Evolutionary conservation across 2,113 vertebrate genomes (phyloP).

Genomic region (Corvus cornix): DNA sequence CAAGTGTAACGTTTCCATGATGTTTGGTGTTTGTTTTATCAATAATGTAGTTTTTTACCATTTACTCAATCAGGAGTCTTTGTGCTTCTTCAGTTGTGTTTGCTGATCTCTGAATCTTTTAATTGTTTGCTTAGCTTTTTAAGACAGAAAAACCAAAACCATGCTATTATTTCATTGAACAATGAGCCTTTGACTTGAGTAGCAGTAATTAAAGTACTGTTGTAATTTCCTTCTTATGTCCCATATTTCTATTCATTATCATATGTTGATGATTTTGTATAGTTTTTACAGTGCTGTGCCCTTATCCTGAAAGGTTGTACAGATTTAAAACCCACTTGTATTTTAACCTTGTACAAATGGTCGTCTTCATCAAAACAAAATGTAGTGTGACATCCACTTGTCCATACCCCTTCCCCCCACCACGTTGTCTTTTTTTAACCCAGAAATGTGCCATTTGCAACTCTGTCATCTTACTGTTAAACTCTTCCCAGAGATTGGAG

Average conservation of each 20-base stretch:
- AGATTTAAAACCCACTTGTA: background rate
- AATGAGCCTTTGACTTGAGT: background rate
- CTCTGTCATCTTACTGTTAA: background rate
- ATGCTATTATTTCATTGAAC: background rate
- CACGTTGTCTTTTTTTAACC: background rate
- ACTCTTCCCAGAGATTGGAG: background rate
- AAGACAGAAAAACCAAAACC: background rate
- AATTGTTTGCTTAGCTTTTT: background rate
- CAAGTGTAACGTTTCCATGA: background rate
- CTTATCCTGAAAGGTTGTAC: background rate
- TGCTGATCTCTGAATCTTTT: background rate
- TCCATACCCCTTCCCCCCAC: background rate
- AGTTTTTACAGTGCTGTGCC: background rate
- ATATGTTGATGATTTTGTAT: background rate
- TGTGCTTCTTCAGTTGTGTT: background rate
- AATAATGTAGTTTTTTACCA: background rate
- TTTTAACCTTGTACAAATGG: background rate
- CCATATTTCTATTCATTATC: background rate
- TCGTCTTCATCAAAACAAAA: background rate
- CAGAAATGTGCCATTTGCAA: background rate
- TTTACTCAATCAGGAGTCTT: background rate
- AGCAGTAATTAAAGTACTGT: background rate
- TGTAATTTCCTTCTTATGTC: background rate
- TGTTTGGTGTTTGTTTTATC: background rate
- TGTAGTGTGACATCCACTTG: background rate